phyloP scores from a whole-genome alignment of 2,797 vertebrate species.

The Helicolenus hilgendorfi region DNA sequence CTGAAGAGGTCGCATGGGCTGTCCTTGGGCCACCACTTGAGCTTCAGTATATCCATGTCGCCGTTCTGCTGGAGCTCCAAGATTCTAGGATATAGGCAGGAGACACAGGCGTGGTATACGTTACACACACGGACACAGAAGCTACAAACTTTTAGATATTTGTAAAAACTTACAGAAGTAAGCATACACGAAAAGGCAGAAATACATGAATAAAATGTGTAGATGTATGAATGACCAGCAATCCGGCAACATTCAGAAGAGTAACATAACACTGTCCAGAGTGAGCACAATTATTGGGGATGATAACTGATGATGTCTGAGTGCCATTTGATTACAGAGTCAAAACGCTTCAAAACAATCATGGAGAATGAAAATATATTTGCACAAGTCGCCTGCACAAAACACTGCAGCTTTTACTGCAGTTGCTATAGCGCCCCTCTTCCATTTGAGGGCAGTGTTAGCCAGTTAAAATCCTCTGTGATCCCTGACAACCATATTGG shows the following conservation, averaged over 20 bases:
- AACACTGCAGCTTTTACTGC: slow-evolving; percentile 65
- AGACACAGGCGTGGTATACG: background rate
- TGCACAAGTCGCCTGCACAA: slow-evolving; percentile 20
- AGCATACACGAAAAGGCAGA: background rate
- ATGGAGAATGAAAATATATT: background rate
- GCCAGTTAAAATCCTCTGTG: slow-evolving; percentile 29
- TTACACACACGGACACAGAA: background rate
- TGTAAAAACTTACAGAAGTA: background rate
- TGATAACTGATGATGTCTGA: slow-evolving; percentile 13
- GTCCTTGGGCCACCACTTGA: slow-evolving; percentile 99
- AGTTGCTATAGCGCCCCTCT: slow-evolving; percentile 44
- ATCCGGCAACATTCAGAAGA: background rate
- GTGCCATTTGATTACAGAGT: slow-evolving; percentile 19
- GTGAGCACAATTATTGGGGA: background rate
- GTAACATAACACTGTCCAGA: background rate
- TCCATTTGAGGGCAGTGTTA: slow-evolving; percentile 90
- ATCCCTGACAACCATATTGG: slow-evolving; percentile 76
- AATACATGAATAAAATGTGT: background rate
- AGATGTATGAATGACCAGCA: slow-evolving; percentile 7
- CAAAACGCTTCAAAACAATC: slow-evolving; percentile 16
- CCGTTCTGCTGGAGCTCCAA: slow-evolving; percentile 99
- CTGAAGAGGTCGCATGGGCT: slow-evolving; percentile 97
- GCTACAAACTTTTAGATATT: background rate
- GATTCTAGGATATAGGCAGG: slow-evolving; percentile 89
- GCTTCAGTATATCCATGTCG: slow-evolving; percentile 97